Conservation (phyloP, 2,797 vertebrate species). For the Gephyroberyx darwinii region DNA sequence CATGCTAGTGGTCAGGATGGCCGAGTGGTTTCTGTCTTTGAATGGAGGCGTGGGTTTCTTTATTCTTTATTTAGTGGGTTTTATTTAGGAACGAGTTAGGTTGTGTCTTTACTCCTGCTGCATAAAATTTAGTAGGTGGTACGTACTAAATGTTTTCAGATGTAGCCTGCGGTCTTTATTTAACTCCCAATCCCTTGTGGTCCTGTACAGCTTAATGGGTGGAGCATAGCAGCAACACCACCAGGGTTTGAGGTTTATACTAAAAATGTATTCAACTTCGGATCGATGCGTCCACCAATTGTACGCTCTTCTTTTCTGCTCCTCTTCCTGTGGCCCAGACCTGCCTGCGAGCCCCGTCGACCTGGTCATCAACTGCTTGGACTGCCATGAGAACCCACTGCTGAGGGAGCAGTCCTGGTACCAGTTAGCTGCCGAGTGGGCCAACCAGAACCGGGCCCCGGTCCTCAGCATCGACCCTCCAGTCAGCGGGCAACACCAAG, state of each 20-base stretch:
- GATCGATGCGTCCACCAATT: not conserved
- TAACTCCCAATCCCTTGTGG: too few species aligned
- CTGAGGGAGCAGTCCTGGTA: slow-evolving; percentile 92
- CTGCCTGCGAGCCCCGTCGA: slow-evolving; percentile 90
- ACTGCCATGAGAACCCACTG: slow-evolving; percentile 90
- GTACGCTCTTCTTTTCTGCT: not conserved
- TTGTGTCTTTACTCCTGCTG: too few species aligned
- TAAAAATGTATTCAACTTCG: not conserved
- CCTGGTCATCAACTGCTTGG: slow-evolving; percentile 93
- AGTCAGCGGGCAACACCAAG: slow-evolving; percentile 80
- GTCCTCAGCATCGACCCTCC: slow-evolving; percentile 92
- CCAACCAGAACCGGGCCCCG: slow-evolving; percentile 90
- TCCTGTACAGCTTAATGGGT: too few species aligned
- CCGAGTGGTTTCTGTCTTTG: too few species aligned
- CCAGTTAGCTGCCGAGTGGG: slow-evolving; percentile 90
- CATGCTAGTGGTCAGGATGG: too few species aligned
- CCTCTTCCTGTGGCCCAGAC: slow-evolving; percentile 74
- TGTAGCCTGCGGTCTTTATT: too few species aligned
- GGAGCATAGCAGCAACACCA: too few species aligned
- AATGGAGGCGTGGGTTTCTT: too few species aligned
- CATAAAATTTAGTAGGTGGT: too few species aligned
- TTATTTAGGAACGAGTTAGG: too few species aligned
- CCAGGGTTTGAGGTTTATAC: not conserved
- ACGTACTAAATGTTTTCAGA: too few species aligned
- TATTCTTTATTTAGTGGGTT: too few species aligned